Conservation (phyloP, 1,140 invertebrate species). For the Odontomachus brunneus region DNA sequence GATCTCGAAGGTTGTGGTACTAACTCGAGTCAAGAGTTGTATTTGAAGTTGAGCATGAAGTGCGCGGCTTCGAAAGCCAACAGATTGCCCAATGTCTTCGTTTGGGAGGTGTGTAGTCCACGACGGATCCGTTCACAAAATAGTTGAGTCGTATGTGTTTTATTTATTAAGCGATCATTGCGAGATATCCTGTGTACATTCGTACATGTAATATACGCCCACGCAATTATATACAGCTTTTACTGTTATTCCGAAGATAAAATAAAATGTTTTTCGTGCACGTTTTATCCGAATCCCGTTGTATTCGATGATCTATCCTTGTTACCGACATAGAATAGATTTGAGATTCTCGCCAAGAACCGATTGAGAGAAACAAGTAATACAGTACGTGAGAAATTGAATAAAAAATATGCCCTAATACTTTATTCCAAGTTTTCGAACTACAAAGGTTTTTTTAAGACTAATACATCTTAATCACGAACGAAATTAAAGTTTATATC, state of each 20-base stretch:
- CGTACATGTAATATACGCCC: slow-evolving; percentile 61
- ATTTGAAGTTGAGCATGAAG: slow-evolving; percentile 75
- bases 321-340: background rate
- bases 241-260: background rate
- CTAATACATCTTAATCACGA: too few relatives aligned
- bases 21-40: slow-evolving; percentile 73
- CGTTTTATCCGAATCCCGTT: background rate
- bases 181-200: slow-evolving; percentile 38
- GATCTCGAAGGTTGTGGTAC: slow-evolving; percentile 69
- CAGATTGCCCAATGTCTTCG: slow-evolving; percentile 78
- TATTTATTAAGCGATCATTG: background rate
- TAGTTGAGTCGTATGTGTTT: slow-evolving; percentile 5
- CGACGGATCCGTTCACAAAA: slow-evolving; percentile 29
- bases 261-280: slow-evolving; percentile 19
- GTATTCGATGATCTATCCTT: background rate
- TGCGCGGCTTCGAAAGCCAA: slow-evolving; percentile 78
- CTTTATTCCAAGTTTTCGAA: too few relatives aligned
- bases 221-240: background rate
- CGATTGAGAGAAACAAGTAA: too few relatives aligned
- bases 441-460: too few relatives aligned
- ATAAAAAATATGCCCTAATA: too few relatives aligned
- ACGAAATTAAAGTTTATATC: too few relatives aligned
- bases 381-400: too few relatives aligned
- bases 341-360: too few relatives aligned
- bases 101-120: slow-evolving; percentile 76